Base-by-base conservation (phyloP, 2,888 invertebrate species). In the Oscheius onirici region DNA sequence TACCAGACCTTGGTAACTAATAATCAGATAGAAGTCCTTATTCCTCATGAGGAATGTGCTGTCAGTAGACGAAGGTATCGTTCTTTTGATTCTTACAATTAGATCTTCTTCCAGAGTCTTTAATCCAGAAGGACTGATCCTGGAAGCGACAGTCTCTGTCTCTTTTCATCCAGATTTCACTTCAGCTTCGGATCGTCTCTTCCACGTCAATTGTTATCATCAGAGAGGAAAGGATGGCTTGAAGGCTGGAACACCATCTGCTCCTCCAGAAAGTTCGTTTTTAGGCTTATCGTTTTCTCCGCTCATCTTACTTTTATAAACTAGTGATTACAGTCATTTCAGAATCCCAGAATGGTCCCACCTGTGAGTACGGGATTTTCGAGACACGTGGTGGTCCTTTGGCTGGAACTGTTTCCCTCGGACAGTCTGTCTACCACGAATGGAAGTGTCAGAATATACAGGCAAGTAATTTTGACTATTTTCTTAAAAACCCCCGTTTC, bases 1-100 rank as follows among this genome's bases (percentile, higher is more conserved):
- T 84, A 80, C 57, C 84, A 84, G 75, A 80, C 81, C 15, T 75
- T 84, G 22, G 82, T 84, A 34, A 84, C 84, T 13, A 84, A 84
- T 71, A 84, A 84, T 66, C 84, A 84, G 74, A 81, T 84, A 26
- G 84, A 84, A 51, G 71, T 84, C 13, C 74, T 84, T 20, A 76
- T 84, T 54, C 84, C 84, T 40, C 84, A 84, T 57, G 81, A 83
- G 67, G 84, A 84, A 60, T 84, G 84, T 66, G 73, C 73, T 40
- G 73, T 84, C 26, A 72, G 71, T 46, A 68, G 83, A 52, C 72
- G 78, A 24, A 75, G 83, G 83, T 79, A 44, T 11, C 63, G 13
- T 3, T 46, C 24, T 13, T 3, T 3, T 26, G 17, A 52, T 11
- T 51, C 15, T 22, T 24, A 1, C 8, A 0, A 54, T n/a, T n/a